Percentiles rank a stretch among this genome's conserved stretches.
Evolutionary conservation across 2,888 invertebrate species (phyloP).

Genomic region (Odontocolon sp.): DNA sequence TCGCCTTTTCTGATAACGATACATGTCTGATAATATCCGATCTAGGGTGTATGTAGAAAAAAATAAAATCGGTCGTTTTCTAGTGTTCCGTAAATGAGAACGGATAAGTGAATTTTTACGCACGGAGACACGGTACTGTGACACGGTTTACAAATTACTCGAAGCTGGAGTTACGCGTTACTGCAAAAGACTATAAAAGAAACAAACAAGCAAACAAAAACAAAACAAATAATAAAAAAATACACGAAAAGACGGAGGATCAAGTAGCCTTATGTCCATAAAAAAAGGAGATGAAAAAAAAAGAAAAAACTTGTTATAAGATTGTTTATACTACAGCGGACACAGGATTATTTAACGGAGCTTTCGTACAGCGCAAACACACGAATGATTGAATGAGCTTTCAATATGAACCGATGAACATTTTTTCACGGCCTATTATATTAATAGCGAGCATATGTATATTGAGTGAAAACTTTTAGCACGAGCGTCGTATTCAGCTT

Average conservation of each 20-base stretch:
- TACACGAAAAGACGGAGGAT: slow-evolving; percentile 58
- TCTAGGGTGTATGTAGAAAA: neutral
- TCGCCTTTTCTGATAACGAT: slow-evolving; percentile 34
- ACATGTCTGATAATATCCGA: slow-evolving; percentile 17
- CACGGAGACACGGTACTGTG: slow-evolving; percentile 49
- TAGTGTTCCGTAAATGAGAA: slow-evolving; percentile 12
- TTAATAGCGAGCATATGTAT: slow-evolving; percentile 60
- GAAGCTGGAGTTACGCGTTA: slow-evolving; percentile 53
- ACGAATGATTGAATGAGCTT: slow-evolving; percentile 55
- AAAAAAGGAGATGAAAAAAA: slow-evolving; percentile 27
- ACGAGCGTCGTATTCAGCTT: no score
- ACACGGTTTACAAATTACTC: slow-evolving; percentile 39
- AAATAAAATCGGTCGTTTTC: slow-evolving; percentile 44
- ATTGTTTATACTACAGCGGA: slow-evolving; percentile 63
- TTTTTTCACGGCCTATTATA: slow-evolving; percentile 63
- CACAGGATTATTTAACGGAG: slow-evolving; percentile 54
- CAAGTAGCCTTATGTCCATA: slow-evolving; percentile 60
- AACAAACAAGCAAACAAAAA: slow-evolving; percentile 38
- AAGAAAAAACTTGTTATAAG: slow-evolving; percentile 58
- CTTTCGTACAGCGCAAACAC: slow-evolving; percentile 54
- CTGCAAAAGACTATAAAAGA: slow-evolving; percentile 52
- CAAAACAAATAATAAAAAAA: slow-evolving; percentile 46
- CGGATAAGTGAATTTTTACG: slow-evolving; percentile 46
- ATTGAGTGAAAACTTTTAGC: slow-evolving; percentile 45
- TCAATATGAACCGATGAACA: slow-evolving; percentile 55